Evolutionary conservation across 2,888 invertebrate genomes (phyloP), one percentile per base, ranked within the genome.

Genomic region (Zaprionus obscuricornis): DNA sequence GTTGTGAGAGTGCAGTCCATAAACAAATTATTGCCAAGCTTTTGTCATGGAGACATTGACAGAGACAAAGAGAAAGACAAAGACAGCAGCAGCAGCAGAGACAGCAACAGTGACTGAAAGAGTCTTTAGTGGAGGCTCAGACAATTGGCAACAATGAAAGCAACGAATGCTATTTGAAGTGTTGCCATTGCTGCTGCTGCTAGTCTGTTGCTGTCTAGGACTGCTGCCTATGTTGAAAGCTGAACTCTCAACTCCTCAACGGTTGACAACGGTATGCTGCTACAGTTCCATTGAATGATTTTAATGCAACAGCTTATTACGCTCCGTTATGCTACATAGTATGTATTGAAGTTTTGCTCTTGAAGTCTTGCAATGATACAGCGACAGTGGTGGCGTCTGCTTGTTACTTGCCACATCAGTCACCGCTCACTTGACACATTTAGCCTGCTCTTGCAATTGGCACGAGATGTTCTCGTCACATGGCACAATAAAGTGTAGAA

Each of bases 331-430:
- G 27, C 13, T 45, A 13, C 31, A n/a, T 16, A 46, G n/a, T 50
- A 36, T 33, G 26, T 26, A n/a, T 5, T 33, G 43, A n/a, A 10
- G n/a, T n/a, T 10, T 7, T 42, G 37, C 34, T 26, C 31, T 18
- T 34, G 54, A 34, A 16, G 40, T 45, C 17, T n/a, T n/a, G n/a
- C 16, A 14, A 14, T 13, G 33, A 18, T 20, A n/a, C n/a, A n/a
- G 36, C 3, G 51, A 8, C 27, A 10, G 18, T 52, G 18, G 59
- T 45, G 22, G 20, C 22, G 70, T 60, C 74, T 60, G 65, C 87
- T 88, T 82, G 87, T 88, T 88, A 87, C 81, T 88, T 79, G 88
- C 86, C 76, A 87, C 85, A 88, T 88, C 88, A 88, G 87, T 88
- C 88, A 88, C 81, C 73, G 81, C 87, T 88, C 87, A 87, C 88